Evolutionary conservation across 1,140 invertebrate species (phyloP), one percentile per base, ranked within the genome.

Genomic region (Neodiprion virginianus): DNA sequence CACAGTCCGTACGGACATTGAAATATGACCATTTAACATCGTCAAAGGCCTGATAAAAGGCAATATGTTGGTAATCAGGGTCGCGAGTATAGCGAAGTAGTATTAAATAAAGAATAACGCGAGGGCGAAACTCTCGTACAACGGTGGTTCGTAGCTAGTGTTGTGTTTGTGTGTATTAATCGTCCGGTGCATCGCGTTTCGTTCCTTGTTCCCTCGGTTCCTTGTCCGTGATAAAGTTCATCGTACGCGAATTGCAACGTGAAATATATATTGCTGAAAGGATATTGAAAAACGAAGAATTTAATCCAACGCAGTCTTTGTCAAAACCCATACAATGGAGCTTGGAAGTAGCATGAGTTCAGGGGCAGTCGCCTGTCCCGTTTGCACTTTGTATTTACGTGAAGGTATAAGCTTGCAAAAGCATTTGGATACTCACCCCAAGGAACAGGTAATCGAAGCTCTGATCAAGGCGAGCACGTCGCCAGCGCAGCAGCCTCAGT

Each of bases 401-500:
- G 94, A 94, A 86, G 95, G 94, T 48, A 96, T 96, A 87, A 93
- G 93, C 72, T 86, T 96, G 74, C 92, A 94, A 80, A 91, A 91
- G 75, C 95, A 96, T 86, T 90, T 96, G 82, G 92, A 94, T 81
- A 95, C 94, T 8, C 95, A 96, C 89, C 94, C 95, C 28, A 96
- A 96, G 84, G 94, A 95, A 81, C 94, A 95, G 84, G 94, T 96
- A 47, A 96, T 96, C 77, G 93, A 93, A 82, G 95, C 95, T n/a
- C 87, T 96, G 67, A 91, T 93, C 48, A 89, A 90, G 79, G 86
- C 84, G 2, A 87, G 84, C 71, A 61, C 75, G n/a, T 23, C 66
- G 12, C 23, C 66, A 76, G 11, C 69, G 65, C 65, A 71, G 71
- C 47, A 21, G 53, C 47, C n/a, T 12, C 48, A 49, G 23, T 73